A percentile compares a stretch with the other conserved stretches of the same genome.
These are phyloP conservation scores for Phocoena phocoena DNA, from an alignment of 2,113 vertebrate genomes.

Conservation along the genomic window DNA sequence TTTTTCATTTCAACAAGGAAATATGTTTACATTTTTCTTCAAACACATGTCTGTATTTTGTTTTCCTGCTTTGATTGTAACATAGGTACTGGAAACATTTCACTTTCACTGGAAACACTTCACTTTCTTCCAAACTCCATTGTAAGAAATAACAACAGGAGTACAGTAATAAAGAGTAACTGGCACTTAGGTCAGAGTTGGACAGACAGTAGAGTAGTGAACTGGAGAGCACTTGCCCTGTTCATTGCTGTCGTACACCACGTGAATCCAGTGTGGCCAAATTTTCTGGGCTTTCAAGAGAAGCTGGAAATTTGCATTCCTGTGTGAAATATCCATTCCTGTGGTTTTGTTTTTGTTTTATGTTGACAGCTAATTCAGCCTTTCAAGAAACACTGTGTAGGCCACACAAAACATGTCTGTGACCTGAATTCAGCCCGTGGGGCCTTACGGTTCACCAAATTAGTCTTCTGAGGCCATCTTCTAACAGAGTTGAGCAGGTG, in stretches of 20 bases:
- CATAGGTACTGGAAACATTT: background rate
- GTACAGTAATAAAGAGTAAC: background rate
- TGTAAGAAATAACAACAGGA: background rate
- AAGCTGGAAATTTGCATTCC: constrained; percentile 15
- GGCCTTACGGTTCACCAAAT: background rate
- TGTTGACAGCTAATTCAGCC: background rate
- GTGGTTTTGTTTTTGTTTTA: background rate
- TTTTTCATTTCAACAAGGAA: constrained; percentile 35
- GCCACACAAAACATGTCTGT: background rate
- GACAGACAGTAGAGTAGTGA: background rate
- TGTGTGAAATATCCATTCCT: background rate
- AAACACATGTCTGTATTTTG: background rate
- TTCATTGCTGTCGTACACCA: background rate
- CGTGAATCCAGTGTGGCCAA: background rate
- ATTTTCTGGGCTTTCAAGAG: constrained; percentile 16
- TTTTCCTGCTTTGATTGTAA: background rate
- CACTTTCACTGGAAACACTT: constrained; percentile 6
- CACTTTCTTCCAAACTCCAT: constrained; percentile 15
- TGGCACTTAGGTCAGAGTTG: background rate
- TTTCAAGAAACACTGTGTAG: constrained; percentile 17
- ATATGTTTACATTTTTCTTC: background rate
- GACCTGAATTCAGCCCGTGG: background rate
- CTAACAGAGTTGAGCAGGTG: background rate
- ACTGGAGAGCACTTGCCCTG: background rate
- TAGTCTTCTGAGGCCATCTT: background rate